Percentiles rank a stretch among this genome's conserved stretches.
phyloP scores from a whole-genome alignment of 1,140 invertebrate species.

The fruit fly (Drosophila melanogaster) region Release_6_plus_ISO1_MT NT_033777.3:26910501-26911000 shows the following conservation, averaged over 20 bases:
- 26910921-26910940: conserved; percentile 77
- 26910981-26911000: conserved; percentile 52
- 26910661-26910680: conserved; percentile 65
- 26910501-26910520: conserved; percentile 63
- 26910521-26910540: conserved; percentile 54
- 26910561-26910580: conserved; percentile 50
- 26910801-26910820: conserved; percentile 82
- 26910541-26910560: conserved; percentile 50
- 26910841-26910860: conserved; percentile 56
- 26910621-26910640: conserved; percentile 58
- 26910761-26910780: conserved; percentile 59
- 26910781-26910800: conserved; percentile 75
- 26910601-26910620: conserved; percentile 36
- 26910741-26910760: conserved; percentile 14
- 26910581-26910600: conserved; percentile 71
- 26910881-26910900: conserved; percentile 47
- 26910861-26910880: conserved; percentile 44
- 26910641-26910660: conserved; percentile 72
- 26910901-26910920: conserved; percentile 65
- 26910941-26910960: conserved; percentile 70
- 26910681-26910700: conserved; percentile 76
- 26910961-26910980: conserved; percentile 71
- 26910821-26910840: conserved; percentile 74
- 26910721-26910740: conserved; percentile 46
- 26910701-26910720: conserved; percentile 72